A percentile compares a stretch with the other conserved stretches of the same genome.
Conservation (phyloP, 92 coral and sea anemone species). For the Nematostella vectensis region DNA sequence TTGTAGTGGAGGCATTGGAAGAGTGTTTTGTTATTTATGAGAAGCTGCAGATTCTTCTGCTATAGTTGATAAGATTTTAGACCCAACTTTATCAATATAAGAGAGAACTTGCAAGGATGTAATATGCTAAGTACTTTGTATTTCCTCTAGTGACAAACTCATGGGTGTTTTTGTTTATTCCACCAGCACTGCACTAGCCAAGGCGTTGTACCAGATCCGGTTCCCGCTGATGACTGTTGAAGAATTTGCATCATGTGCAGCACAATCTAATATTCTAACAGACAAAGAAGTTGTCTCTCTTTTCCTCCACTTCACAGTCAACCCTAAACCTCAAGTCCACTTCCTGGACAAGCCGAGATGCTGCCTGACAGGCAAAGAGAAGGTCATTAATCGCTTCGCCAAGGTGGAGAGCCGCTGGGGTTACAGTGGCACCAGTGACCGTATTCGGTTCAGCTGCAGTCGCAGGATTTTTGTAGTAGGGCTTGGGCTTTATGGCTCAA, state of each 20-base stretch:
- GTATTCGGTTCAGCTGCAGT: slow-evolving; percentile 84
- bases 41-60: too few relatives aligned
- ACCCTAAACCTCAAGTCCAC: slow-evolving; percentile 85
- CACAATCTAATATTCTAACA: slow-evolving; percentile 81
- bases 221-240: slow-evolving; percentile 94
- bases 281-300: slow-evolving; percentile 89
- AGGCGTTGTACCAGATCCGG: slow-evolving; percentile 83
- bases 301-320: slow-evolving; percentile 84
- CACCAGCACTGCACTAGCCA: slow-evolving; percentile 67
- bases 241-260: slow-evolving; percentile 79
- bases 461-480: slow-evolving; percentile 91
- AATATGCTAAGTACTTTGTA: too few relatives aligned
- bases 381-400: slow-evolving; percentile 67
- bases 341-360: slow-evolving; percentile 93
- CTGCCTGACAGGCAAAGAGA: slow-evolving; percentile 89
- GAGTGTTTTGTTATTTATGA: too few relatives aligned
- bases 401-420: slow-evolving; percentile 99
- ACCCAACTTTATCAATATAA: too few relatives aligned
- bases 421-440: slow-evolving; percentile 96
- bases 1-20: too few relatives aligned
- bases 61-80: too few relatives aligned
- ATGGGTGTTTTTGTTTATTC: background rate
- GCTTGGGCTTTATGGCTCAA: slow-evolving; percentile 87
- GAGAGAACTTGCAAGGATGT: too few relatives aligned
- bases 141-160: too few relatives aligned